Evolutionary conservation across 2,888 invertebrate species (phyloP), one percentile per base, ranked within the genome.

Genomic region (Pammene fasciana): DNA sequence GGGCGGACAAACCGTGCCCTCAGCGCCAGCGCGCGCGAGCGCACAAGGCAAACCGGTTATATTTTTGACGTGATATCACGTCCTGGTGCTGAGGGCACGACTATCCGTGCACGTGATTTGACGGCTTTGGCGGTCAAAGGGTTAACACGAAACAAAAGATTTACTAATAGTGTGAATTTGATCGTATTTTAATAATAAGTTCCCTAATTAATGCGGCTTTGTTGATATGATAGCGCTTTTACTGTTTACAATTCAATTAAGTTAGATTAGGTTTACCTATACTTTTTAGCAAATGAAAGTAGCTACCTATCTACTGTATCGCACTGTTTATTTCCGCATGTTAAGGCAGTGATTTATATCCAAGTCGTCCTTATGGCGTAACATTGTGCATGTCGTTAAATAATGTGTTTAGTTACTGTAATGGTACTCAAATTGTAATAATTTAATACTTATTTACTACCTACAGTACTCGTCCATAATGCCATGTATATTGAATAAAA

Each of bases 351-450:
- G 55, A 55, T 55, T 54, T 65, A 55, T 55, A 43, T 45, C 41
- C 52, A 62, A 62, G 52, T 62, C 50, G 50, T 52, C 38, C n/a
- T 62, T 18, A 62, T 62, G 56, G 14, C 38, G 61, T 67, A 62
- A 52, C 50, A 18, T 46, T 61, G 61, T 38, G 61, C 50, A 61
- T 50, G 61, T 61, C 61, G 16, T 38, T 38, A 38, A 38, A 38
- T 38, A 38, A 38, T 26, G 9, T 38, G 38, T 38, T 5, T 38
- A 6, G 38, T 38, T 38, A 38, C 8, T 38, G 38, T 9, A 38
- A 38, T 26, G 26, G 9, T 38, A 3, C 38, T 5, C 38, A 38
- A 9, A 9, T 38, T 38, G 2, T 38, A 26, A 26, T 26, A 26
- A 26, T 38, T 38, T 38, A 9, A 38, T 9, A 38, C 9, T 7